Conservation (phyloP, 2,888 invertebrate species). For the Caenorhabditis parvicauda region DNA sequence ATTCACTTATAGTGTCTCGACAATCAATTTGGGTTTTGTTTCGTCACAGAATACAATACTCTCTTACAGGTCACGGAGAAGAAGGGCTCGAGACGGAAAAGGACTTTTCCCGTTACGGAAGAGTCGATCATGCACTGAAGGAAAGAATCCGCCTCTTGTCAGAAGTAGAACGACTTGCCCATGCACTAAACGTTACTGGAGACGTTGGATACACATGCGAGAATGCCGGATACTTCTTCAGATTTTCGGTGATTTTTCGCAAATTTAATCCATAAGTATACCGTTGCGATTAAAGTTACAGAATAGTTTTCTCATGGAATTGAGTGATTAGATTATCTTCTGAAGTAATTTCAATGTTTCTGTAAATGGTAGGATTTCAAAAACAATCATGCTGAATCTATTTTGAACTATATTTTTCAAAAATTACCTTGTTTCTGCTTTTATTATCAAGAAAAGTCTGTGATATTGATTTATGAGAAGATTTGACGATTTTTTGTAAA, state of each 20-base stretch:
- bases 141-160: conserved; percentile 84
- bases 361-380: too few species aligned
- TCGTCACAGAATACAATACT: not conserved
- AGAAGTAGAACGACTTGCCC: conserved; percentile 80
- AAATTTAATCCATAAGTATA: too few species aligned
- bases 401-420: too few species aligned
- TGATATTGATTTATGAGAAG: not conserved
- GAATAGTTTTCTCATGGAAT: not conserved
- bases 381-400: too few species aligned
- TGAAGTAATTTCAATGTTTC: too few species aligned
- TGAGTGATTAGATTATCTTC: not conserved
- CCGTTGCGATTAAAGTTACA: not conserved
- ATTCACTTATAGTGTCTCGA: not conserved
- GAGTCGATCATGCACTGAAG: conserved; percentile 94
- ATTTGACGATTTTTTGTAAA: not conserved
- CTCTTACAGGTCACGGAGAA: conserved; percentile 79
- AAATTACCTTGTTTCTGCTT: not conserved
- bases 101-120: conserved; percentile 95
- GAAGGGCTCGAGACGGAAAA: conserved; percentile 97
- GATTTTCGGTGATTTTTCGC: conserved; percentile 73
- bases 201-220: conserved; percentile 96
- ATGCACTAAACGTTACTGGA: conserved; percentile 79
- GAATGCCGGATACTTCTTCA: conserved; percentile 94
- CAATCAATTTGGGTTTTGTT: not conserved
- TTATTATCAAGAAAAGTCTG: too few species aligned